Percentiles rank a stretch among this genome's conserved stretches.
Conservation (phyloP, 2,888 invertebrate species). For the Drosophila engyochracea region DNA sequence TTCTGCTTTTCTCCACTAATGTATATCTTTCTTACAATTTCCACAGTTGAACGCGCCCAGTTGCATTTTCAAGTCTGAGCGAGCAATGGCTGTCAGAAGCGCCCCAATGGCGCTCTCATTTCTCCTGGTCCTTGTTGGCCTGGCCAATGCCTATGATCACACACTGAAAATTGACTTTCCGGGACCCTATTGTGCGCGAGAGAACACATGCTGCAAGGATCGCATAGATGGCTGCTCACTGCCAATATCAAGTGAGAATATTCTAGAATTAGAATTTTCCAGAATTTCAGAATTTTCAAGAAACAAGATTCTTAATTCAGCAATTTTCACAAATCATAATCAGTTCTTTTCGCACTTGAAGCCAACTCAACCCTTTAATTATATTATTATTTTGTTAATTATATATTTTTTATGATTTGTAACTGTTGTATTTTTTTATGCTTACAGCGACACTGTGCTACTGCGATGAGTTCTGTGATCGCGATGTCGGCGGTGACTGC, state of each 20-base stretch:
- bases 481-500: conserved; percentile 91
- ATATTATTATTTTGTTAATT: background rate
- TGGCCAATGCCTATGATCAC: conserved; percentile 74
- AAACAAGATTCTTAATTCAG: background rate
- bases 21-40: conserved; percentile 6
- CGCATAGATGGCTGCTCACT: conserved; percentile 93
- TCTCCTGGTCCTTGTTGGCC: conserved; percentile 47
- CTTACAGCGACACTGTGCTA: conserved; percentile 93
- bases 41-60: conserved; percentile 29
- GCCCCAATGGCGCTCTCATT: conserved; percentile 42
- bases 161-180: conserved; percentile 81
- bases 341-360: background rate
- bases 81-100: conserved; percentile 50
- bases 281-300: background rate
- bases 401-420: background rate
- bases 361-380: background rate
- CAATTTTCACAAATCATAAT: background rate
- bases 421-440: background rate
- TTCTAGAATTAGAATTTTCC: background rate
- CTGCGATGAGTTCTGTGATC: conserved; percentile 96
- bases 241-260: conserved; percentile 89
- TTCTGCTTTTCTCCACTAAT: background rate
- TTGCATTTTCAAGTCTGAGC: conserved; percentile 26
- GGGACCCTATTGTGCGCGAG: conserved; percentile 83
- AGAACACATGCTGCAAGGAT: conserved; percentile 89